Percentiles rank a stretch among this genome's conserved stretches.
Conservation (phyloP, 2,113 vertebrate genomes). For the Oryzias curvinotus region DNA sequence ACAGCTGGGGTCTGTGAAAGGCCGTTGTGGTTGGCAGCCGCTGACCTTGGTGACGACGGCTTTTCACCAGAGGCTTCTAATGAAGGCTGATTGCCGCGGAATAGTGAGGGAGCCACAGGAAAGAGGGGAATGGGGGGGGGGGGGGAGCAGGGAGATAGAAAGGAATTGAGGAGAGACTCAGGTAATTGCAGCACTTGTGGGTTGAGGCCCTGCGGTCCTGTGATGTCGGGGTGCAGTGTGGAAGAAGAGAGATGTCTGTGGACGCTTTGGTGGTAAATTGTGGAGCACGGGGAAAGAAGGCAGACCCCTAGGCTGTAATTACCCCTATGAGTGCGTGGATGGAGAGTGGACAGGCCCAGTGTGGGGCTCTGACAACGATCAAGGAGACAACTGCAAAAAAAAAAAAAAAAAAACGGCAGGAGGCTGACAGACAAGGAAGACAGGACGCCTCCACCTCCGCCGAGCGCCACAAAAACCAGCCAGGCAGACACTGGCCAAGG, state of each 20-base stretch:
- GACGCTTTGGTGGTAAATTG: conserved; percentile 77
- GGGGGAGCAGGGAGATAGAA: conserved; percentile 37
- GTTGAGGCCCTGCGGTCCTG: conserved; percentile 75
- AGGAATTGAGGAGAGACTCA: conserved; percentile 67
- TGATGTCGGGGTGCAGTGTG: conserved; percentile 75
- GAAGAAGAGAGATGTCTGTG: conserved; percentile 72
- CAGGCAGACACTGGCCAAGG: conserved; percentile 61
- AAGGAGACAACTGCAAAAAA: conserved; percentile 52
- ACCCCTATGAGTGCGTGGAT: conserved; percentile 70
- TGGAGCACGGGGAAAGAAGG: conserved; percentile 65
- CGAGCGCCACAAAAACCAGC: conserved; percentile 46
- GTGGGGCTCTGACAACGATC: conserved; percentile 68
- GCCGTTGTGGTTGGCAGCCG: conserved; percentile 68
- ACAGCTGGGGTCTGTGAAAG: conserved; percentile 64
- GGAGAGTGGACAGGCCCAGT: conserved; percentile 71
- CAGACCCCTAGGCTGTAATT: conserved; percentile 74
- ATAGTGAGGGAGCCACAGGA: conserved; percentile 62
- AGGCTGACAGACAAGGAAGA: conserved; percentile 51
- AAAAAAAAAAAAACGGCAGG: conserved; percentile 56
- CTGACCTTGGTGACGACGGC: conserved; percentile 79
- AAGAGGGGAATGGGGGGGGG: conserved; percentile 16
- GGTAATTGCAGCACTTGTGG: conserved; percentile 82
- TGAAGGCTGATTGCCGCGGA: conserved; percentile 81
- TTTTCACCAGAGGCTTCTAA: conserved; percentile 79
- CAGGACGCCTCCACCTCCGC: conserved; percentile 44